phyloP scores from a whole-genome alignment of 2,113 vertebrate species.

The Odocoileus virginianus region DNA sequence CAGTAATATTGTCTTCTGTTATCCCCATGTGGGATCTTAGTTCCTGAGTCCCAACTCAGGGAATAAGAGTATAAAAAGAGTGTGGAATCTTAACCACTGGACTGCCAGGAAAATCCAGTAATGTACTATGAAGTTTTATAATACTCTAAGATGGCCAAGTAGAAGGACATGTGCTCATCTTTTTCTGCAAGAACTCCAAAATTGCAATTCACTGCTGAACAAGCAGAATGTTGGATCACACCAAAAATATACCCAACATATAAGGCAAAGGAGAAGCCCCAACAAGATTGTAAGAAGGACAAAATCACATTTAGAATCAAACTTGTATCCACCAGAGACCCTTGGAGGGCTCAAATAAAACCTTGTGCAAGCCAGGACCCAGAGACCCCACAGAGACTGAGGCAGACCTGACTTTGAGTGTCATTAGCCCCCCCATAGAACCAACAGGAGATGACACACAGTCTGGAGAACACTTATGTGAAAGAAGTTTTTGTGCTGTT shows the following conservation, averaged over 20 bases:
- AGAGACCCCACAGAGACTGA: not conserved
- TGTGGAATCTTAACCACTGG: not conserved
- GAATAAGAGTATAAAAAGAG: not conserved
- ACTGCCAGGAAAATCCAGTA: not conserved
- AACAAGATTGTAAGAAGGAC: not conserved
- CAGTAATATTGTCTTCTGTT: not conserved
- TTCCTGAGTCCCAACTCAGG: not conserved
- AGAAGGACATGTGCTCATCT: not conserved
- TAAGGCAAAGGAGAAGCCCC: not conserved
- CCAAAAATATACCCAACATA: not conserved
- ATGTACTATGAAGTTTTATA: not conserved
- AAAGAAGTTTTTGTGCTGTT: not conserved
- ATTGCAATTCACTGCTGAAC: not conserved
- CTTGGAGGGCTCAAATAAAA: not conserved
- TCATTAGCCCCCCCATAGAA: not conserved
- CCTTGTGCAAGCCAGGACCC: not conserved
- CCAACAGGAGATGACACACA: not conserved
- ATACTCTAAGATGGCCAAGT: not conserved
- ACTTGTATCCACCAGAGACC: not conserved
- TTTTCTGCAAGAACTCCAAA: not conserved
- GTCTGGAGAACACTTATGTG: not conserved
- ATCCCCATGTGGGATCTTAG: not conserved
- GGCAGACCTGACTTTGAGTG: not conserved
- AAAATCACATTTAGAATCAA: not conserved
- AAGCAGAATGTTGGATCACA: not conserved